These are phyloP conservation scores for Caenorhabditis sinica DNA, from an alignment of 2,888 invertebrate genomes.

Conservation along the genomic window DNA sequence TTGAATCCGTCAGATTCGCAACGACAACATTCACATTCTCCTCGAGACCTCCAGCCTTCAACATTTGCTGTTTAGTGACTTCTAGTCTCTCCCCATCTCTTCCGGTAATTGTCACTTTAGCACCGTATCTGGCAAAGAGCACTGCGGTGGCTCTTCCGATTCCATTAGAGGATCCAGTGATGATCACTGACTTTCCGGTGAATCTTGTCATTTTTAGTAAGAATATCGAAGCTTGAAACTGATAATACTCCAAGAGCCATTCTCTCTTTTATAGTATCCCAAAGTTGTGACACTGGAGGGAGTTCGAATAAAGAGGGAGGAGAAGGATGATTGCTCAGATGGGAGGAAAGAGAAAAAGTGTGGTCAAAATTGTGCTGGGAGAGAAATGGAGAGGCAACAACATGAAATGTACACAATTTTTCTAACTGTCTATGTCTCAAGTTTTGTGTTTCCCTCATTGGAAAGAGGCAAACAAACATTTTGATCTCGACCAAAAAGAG, in stretches of 20 bases:
- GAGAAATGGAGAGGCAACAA: no score
- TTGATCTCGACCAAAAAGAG: no score
- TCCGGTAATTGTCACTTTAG: slow-evolving; percentile 16
- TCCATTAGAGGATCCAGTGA: slow-evolving; percentile 50
- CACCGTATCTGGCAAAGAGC: slow-evolving; percentile 14
- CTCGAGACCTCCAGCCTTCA: slow-evolving; percentile 37
- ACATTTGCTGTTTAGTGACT: slow-evolving; percentile 37
- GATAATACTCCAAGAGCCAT: not conserved
- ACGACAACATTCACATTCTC: slow-evolving; percentile 44
- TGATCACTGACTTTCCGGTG: slow-evolving; percentile 33
- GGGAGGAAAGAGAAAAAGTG: no score
- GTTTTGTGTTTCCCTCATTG: no score
- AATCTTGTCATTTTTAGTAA: slow-evolving; percentile 40
- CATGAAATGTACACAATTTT: no score
- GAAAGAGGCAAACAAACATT: no score
- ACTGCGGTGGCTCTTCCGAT: slow-evolving; percentile 42
- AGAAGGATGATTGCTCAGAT: no score
- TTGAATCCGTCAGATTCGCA: slow-evolving; percentile 46
- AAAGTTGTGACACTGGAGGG: no score
- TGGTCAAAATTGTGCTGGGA: no score
- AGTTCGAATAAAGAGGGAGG: no score
- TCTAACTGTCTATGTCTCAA: no score
- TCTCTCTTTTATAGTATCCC: no score
- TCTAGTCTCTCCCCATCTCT: not conserved
- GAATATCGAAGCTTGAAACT: not conserved